phyloP scores from a whole-genome alignment of 2,888 invertebrate genomes.

The Alloscopus bannaensis region DNA sequence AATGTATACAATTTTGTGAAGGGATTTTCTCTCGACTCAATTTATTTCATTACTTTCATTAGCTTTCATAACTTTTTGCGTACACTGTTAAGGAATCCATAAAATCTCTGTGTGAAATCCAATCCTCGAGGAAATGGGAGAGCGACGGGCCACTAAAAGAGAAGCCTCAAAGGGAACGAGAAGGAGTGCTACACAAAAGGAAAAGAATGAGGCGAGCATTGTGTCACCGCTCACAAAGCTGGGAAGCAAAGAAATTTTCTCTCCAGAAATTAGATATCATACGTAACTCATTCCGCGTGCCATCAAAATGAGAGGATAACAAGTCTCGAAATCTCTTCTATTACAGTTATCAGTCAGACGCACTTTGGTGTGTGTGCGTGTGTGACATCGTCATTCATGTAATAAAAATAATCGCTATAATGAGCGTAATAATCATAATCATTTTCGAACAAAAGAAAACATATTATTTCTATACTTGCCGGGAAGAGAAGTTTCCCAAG shows the following conservation, averaged over 20 bases:
- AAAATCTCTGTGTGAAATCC: conserved; percentile 56
- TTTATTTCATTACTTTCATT: conserved; percentile 66
- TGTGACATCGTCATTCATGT: conserved; percentile 52
- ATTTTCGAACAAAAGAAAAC: conserved; percentile 57
- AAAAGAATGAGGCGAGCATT: conserved; percentile 27
- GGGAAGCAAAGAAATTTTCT: background rate
- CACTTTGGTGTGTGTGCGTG: too few species aligned
- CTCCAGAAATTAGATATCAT: conserved; percentile 10
- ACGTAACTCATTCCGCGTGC: conserved; percentile 24
- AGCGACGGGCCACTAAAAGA: too few species aligned
- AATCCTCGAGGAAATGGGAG: conserved; percentile 27
- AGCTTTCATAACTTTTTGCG: conserved; percentile 59
- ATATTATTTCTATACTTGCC: conserved; percentile 28
- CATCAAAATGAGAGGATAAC: conserved; percentile 30
- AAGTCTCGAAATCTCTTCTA: conserved; percentile 5
- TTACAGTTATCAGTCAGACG: too few species aligned
- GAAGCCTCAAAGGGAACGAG: conserved; percentile 8
- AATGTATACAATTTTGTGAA: conserved; percentile 56
- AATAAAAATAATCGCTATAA: conserved; percentile 69
- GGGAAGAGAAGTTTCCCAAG: too few species aligned
- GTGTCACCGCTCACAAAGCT: conserved; percentile 55
- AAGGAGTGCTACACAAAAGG: background rate
- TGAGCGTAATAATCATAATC: conserved; percentile 66
- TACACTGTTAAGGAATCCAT: conserved; percentile 46
- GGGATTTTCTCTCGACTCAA: conserved; percentile 58